Evolutionary conservation across 2,113 vertebrate species (phyloP).

Genomic region (Mesitornis unicolor): DNA sequence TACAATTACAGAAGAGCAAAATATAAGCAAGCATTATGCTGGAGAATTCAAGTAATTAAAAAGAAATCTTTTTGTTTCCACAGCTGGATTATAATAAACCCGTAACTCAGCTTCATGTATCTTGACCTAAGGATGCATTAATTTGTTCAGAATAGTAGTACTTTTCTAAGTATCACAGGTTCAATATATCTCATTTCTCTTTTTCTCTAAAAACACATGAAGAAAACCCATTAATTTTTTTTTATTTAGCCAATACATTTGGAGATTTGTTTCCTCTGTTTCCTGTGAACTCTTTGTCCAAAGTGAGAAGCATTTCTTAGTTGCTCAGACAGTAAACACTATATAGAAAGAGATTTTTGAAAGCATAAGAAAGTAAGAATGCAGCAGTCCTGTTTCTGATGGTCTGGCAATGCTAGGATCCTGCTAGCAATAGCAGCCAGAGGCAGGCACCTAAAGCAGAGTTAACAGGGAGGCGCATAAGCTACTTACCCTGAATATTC

Average conservation of each 20-base stretch:
- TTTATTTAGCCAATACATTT: conserved; percentile 9
- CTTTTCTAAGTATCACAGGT: not conserved
- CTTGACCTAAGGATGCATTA: not conserved
- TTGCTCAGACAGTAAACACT: not conserved
- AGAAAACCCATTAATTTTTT: not conserved
- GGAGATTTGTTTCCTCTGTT: not conserved
- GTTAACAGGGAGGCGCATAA: not conserved
- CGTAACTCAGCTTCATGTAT: not conserved
- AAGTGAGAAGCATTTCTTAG: not conserved
- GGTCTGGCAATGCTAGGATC: not conserved
- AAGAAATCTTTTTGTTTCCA: not conserved
- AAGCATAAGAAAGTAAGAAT: not conserved
- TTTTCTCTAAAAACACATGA: not conserved
- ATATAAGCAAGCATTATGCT: not conserved
- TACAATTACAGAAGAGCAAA: not conserved
- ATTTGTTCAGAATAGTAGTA: not conserved
- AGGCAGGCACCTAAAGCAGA: not conserved
- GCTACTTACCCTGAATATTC: not conserved
- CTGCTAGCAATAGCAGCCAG: not conserved
- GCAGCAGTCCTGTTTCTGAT: not conserved
- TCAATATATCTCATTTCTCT: not conserved
- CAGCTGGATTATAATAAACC: not conserved
- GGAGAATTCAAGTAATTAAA: not conserved
- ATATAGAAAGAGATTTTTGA: not conserved
- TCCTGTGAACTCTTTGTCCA: not conserved